These are phyloP conservation scores for Hoplias malabaricus DNA, from an alignment of 2,113 vertebrate species.

Conservation along the genomic window DNA sequence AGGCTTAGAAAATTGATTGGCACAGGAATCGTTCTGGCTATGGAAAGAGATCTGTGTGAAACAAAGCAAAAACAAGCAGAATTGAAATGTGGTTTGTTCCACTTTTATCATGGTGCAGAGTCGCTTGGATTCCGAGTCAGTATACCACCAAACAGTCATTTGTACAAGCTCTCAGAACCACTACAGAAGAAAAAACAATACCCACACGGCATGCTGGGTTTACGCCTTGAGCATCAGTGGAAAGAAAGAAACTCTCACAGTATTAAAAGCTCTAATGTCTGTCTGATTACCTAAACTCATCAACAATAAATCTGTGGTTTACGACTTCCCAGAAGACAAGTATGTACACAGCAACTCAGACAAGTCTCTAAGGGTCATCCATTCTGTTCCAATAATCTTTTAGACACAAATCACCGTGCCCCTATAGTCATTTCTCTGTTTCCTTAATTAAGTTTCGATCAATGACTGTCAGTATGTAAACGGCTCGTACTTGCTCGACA, in stretches of 20 bases:
- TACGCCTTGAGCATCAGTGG: not conserved
- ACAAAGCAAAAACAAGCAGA: constrained; percentile 16
- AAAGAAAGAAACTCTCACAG: not conserved
- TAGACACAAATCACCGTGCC: constrained; percentile 25
- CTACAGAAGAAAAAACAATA: not conserved
- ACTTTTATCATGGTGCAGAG: not conserved
- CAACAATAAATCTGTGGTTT: not conserved
- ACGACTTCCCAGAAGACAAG: not conserved
- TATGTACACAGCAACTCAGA: constrained; percentile 28
- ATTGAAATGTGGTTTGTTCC: not conserved
- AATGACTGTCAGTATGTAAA: constrained; percentile 57
- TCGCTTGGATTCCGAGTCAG: not conserved
- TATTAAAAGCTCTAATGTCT: not conserved
- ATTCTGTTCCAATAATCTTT: constrained; percentile 49
- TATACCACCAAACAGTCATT: not conserved
- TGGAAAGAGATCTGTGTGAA: not conserved
- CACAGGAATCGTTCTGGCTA: not conserved
- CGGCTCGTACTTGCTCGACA: constrained; percentile 46
- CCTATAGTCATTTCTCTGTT: constrained; percentile 30
- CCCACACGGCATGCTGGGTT: not conserved
- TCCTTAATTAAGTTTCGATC: constrained; percentile 65
- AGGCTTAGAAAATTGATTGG: constrained; percentile 4
- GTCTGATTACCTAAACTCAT: not conserved
- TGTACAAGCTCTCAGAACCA: not conserved
- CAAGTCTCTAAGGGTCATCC: constrained; percentile 36